phyloP scores from a whole-genome alignment of 2,888 invertebrate species.

The Eupithecia dodoneata region DNA sequence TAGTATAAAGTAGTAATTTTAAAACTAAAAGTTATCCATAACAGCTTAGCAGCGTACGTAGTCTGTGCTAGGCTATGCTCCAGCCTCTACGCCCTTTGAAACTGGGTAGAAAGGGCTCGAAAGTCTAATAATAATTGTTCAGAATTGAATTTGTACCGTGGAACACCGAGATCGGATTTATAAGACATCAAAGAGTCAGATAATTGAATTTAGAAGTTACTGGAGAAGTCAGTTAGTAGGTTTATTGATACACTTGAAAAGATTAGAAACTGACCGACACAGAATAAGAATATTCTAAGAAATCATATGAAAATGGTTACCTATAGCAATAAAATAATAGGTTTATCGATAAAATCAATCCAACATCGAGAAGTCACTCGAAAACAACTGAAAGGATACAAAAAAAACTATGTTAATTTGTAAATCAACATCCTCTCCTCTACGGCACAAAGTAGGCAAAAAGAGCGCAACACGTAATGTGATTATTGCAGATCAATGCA shows the following conservation, averaged over 20 bases:
- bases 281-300: not conserved
- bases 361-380: conserved; percentile 12
- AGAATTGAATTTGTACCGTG: conserved; percentile 5
- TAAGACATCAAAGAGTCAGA: not conserved
- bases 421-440: conserved; percentile 26
- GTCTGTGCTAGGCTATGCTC: not conserved
- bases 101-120: not conserved
- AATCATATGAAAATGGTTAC: not conserved
- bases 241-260: not conserved
- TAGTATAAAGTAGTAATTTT: not conserved
- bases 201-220: not conserved
- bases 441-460: conserved; percentile 45
- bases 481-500: conserved; percentile 56
- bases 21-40: not conserved
- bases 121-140: not conserved
- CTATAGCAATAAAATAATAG: not conserved
- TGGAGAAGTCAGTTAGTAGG: not conserved
- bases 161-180: not conserved
- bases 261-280: not conserved
- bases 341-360: not conserved
- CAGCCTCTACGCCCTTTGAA: not conserved
- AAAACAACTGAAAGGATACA: conserved; percentile 21
- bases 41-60: not conserved
- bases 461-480: conserved; percentile 52
- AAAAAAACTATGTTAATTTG: conserved; percentile 16